A percentile compares a stretch with the other conserved stretches of the same genome.
Conservation (phyloP, 1,140 invertebrate genomes). For the Tribolium castaneum region DNA sequence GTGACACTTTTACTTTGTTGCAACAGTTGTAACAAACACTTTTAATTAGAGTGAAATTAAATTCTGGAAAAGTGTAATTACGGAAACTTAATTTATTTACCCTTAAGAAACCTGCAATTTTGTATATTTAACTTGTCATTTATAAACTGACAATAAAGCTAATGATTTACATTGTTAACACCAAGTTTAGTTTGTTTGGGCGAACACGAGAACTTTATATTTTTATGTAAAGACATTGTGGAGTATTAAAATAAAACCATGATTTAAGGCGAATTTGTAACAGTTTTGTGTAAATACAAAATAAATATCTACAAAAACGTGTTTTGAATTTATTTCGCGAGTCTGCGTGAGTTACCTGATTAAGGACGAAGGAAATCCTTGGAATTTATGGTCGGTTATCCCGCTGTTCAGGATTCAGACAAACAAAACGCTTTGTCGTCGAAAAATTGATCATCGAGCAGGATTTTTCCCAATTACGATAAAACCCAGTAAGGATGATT, state of each 20-base stretch:
- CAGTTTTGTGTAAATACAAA: conserved; percentile 18
- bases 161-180: conserved; percentile 10
- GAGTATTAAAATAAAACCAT: neutral
- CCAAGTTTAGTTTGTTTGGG: neutral
- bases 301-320: conserved; percentile 14
- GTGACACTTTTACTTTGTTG: neutral
- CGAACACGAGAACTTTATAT: neutral
- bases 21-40: neutral
- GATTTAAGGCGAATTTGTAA: neutral
- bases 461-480: neutral
- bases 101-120: neutral
- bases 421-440: conserved; percentile 6
- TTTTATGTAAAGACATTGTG: conserved; percentile 6
- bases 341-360: neutral
- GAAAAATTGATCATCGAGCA: neutral
- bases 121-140: neutral
- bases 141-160: conserved; percentile 9
- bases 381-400: neutral
- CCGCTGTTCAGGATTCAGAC: neutral
- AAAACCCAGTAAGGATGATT: neutral
- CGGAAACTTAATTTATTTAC: neutral
- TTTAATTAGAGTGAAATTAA: no score
- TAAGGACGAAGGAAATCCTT: neutral
- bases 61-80: no score
- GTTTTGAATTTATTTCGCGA: neutral